These are phyloP conservation scores for Trisateles emortualis DNA, from an alignment of 2,888 invertebrate species.

Conservation along the genomic window DNA sequence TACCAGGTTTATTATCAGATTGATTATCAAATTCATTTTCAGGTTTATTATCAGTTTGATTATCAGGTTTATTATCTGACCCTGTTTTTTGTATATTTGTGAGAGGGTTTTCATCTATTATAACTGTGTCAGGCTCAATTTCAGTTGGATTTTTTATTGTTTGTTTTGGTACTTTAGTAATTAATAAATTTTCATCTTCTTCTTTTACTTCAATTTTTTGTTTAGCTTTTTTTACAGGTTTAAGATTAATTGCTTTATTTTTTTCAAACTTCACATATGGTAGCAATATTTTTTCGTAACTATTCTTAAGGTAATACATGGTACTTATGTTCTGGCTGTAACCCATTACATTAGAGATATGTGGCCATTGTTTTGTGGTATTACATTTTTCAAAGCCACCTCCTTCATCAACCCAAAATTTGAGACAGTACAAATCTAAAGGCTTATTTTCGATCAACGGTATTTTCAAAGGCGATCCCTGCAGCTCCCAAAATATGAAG, in stretches of 20 bases:
- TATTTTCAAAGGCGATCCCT: conserved; percentile 88
- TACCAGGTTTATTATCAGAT: too few relatives aligned
- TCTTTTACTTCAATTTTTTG: conserved; percentile 66
- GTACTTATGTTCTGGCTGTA: conserved; percentile 87
- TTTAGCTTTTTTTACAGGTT: conserved; percentile 79
- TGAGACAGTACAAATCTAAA: conserved; percentile 89
- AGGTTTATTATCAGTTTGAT: too few relatives aligned
- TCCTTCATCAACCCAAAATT: conserved; percentile 87
- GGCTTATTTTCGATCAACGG: conserved; percentile 91
- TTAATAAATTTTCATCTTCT: conserved; percentile 60
- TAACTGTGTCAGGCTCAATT: conserved; percentile 63
- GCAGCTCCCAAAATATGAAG: conserved; percentile 91
- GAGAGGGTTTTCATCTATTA: conserved; percentile 66
- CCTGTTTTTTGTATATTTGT: conserved; percentile 81
- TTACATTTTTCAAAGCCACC: conserved; percentile 88
- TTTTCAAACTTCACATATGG: conserved; percentile 88
- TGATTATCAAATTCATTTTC: too few relatives aligned
- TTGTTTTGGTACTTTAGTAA: conserved; percentile 77
- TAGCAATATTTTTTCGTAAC: conserved; percentile 90
- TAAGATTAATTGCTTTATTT: conserved; percentile 79
- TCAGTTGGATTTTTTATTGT: conserved; percentile 60
- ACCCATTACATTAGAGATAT: conserved; percentile 88
- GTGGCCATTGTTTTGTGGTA: conserved; percentile 89
- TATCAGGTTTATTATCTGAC: conserved; percentile 88
- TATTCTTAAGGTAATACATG: conserved; percentile 86